Conservation (phyloP, 2,888 invertebrate species). For the Tetrapedia diversipes region DNA sequence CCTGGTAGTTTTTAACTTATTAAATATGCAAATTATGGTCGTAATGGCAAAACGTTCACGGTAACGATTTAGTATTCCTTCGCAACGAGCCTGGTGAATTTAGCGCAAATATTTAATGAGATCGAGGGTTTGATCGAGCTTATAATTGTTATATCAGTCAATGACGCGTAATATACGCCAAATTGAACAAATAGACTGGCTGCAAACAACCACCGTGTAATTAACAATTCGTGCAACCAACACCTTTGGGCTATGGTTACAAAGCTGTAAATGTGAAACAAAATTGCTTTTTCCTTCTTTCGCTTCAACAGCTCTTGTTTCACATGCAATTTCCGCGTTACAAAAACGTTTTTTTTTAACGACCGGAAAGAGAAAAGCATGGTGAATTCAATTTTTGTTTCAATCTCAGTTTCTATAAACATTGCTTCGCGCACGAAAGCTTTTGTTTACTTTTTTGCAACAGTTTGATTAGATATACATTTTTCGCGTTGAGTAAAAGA, state of each 20-base stretch:
- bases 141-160: constrained; percentile 16
- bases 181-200: constrained; percentile 29
- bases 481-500: too few relatives aligned
- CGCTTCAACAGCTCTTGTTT: neutral
- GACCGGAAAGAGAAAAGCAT: too few relatives aligned
- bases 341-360: too few relatives aligned
- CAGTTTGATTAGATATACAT: too few relatives aligned
- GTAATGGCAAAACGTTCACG: neutral
- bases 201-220: constrained; percentile 8
- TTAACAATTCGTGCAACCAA: constrained; percentile 3
- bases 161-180: constrained; percentile 3
- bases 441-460: too few relatives aligned
- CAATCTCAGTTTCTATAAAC: too few relatives aligned
- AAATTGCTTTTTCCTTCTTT: neutral
- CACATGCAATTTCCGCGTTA: too few relatives aligned
- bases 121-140: neutral
- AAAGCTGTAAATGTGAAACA: neutral
- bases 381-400: too few relatives aligned
- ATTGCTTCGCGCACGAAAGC: too few relatives aligned
- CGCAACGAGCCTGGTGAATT: constrained; percentile 1
- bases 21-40: neutral
- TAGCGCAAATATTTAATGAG: neutral
- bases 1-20: too few relatives aligned
- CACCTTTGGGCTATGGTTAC: neutral
- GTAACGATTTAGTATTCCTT: neutral